Conservation (phyloP, 2,888 invertebrate genomes). For the Chromoteleia sp. region DNA sequence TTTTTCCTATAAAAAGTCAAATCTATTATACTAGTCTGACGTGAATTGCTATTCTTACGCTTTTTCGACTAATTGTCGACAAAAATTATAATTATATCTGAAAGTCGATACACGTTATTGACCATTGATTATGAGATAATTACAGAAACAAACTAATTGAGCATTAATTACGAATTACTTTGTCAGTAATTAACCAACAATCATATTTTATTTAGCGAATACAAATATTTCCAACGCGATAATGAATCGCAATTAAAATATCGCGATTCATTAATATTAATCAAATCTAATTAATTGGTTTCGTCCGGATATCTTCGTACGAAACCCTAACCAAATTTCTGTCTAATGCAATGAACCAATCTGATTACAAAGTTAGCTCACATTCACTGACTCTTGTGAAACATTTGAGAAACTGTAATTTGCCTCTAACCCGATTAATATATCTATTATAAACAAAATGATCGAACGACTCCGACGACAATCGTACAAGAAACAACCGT, state of each 20-base stretch:
- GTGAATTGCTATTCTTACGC: slow-evolving; percentile 2
- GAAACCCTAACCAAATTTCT: slow-evolving; percentile 24
- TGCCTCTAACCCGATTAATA: slow-evolving; percentile 7
- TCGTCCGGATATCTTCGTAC: slow-evolving; percentile 6
- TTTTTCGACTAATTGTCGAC: slow-evolving; percentile 39
- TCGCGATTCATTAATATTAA: too few species aligned
- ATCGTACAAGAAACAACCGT: background rate
- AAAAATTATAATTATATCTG: slow-evolving; percentile 40
- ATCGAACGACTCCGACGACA: slow-evolving; percentile 4
- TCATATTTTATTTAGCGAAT: too few species aligned
- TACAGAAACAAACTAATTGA: slow-evolving; percentile 50
- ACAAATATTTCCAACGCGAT: too few species aligned
- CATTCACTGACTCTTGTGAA: slow-evolving; percentile 13
- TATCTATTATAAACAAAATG: slow-evolving; percentile 18
- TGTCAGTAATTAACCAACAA: slow-evolving; percentile 46
- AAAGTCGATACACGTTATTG: slow-evolving; percentile 36
- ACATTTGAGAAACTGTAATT: slow-evolving; percentile 33
- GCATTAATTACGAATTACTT: slow-evolving; percentile 54
- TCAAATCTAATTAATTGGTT: too few species aligned
- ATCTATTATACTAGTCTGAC: slow-evolving; percentile 3
- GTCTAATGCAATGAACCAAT: slow-evolving; percentile 40
- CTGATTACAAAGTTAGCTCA: slow-evolving; percentile 50
- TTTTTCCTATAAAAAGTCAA: slow-evolving; percentile 11
- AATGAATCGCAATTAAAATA: too few species aligned
- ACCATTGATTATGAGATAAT: slow-evolving; percentile 49